Evolutionary conservation across 2,888 invertebrate species (phyloP).

Genomic region (Ormia ochracea): DNA sequence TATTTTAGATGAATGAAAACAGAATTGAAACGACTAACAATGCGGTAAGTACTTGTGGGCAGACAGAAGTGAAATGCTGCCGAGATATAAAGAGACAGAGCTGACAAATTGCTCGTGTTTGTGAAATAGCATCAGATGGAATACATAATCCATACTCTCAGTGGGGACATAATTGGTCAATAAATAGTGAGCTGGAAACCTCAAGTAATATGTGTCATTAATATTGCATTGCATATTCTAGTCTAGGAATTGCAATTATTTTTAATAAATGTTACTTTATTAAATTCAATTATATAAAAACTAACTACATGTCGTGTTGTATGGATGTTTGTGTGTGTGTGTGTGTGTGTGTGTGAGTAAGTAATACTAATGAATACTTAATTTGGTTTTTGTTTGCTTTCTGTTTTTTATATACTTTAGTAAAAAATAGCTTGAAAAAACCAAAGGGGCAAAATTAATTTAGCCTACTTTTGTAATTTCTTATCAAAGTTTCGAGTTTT

Average conservation of each 20-base stretch:
- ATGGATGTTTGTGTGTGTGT: too few relatives aligned
- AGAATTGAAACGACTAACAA: neutral
- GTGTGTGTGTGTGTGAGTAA: too few relatives aligned
- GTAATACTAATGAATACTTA: constrained; percentile 26
- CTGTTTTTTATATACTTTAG: neutral
- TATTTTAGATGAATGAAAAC: neutral
- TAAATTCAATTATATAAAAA: constrained; percentile 31
- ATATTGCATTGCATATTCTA: neutral
- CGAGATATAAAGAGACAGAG: neutral
- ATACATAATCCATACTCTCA: neutral
- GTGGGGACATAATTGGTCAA: neutral
- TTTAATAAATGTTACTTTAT: constrained; percentile 8
- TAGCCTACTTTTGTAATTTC: constrained; percentile 65
- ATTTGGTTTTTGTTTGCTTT: too few relatives aligned
- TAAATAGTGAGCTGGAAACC: neutral
- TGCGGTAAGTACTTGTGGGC: neutral
- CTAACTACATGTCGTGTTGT: constrained; percentile 47
- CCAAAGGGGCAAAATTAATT: constrained; percentile 33
- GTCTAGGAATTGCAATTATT: neutral
- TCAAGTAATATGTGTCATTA: neutral
- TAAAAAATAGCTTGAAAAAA: constrained; percentile 10
- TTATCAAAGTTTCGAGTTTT: constrained; percentile 43
- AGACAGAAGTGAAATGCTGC: neutral
- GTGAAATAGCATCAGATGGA: neutral
- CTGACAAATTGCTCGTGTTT: constrained; percentile 5